These are phyloP conservation scores for Acanthosepion esculentum DNA, from an alignment of 2,888 invertebrate species.

Conservation along the genomic window DNA sequence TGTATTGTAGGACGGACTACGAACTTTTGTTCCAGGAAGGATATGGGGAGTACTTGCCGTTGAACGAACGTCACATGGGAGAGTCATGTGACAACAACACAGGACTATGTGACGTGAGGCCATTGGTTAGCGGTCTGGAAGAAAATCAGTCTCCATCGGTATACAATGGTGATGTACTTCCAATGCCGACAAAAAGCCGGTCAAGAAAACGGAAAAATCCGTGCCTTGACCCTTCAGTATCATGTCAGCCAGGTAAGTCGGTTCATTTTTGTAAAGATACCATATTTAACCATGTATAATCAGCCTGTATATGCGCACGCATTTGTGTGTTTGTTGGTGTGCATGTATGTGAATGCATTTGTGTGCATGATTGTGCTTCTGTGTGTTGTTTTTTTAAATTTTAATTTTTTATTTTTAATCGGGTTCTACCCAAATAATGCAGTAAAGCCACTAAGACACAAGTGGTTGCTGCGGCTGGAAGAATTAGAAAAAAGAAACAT, in stretches of 20 bases:
- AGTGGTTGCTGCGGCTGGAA: no score
- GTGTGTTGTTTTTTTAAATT: no score
- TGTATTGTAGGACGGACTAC: slow-evolving; percentile 89
- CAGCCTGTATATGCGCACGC: no score
- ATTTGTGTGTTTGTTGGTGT: no score
- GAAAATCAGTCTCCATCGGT: background rate
- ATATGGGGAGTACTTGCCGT: slow-evolving; percentile 59
- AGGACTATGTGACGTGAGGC: slow-evolving; percentile 42
- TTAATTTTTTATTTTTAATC: no score
- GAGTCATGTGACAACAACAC: background rate
- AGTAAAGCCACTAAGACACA: no score
- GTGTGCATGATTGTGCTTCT: no score
- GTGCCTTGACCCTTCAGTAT: slow-evolving; percentile 54
- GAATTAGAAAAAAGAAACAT: no score
- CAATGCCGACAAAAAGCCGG: slow-evolving; percentile 85
- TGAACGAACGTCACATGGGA: slow-evolving; percentile 55
- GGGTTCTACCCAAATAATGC: no score
- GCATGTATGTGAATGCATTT: no score
- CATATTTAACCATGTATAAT: no score
- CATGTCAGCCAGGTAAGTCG: slow-evolving; percentile 36
- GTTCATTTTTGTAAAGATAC: background rate
- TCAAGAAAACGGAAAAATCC: slow-evolving; percentile 84
- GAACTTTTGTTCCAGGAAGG: slow-evolving; percentile 78
- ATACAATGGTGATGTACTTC: slow-evolving; percentile 34
- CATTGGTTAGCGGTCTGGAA: slow-evolving; percentile 37